Base-by-base conservation (phyloP, 64 coral and sea anemone genomes). In the Pocillopora damicornis region DNA sequence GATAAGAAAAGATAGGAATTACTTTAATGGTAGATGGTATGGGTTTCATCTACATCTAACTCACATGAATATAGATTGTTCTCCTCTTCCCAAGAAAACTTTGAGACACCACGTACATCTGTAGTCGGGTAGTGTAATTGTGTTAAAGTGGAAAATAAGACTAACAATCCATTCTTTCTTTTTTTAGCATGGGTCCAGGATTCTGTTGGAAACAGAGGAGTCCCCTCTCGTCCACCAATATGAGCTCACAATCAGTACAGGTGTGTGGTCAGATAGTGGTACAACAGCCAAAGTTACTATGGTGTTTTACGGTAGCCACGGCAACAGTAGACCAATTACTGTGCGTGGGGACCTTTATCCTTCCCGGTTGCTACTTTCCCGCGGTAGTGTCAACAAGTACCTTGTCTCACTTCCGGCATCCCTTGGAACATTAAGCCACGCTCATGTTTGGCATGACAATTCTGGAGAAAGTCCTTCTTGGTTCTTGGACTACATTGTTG, bases 371-470 rank as follows among this genome's bases (percentile, higher is more conserved):
- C 57, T 76, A 0, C 71, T 87, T 35, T 14, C 69, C 15, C 42
- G 86, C 15, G 86, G 86, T 14, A 87, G 74, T 87, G 22, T 75
- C 15, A 51, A 73, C 45, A 76, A 36, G 13, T 76, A n/a, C 51
- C 5, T 87, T 60, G n/a, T 87, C 9, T 2, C 35, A 59, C 86
- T 87, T 17, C 35, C 72, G 35, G 14, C n/a, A 5, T 87, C 86
- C 12, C 86, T 87, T 76, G 86, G 86, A 42, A 61, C 57, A 10
- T 5, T 87, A 6, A 30, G 30, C 58, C 72, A 87, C 42, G 56
- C 60, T 35, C 35, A 76, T 74, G 60, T 76, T 18, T 87, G 86
- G 86, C 86, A 87, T 58, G 86, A 87, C 51, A 75, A 60, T 20
- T 87, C 71, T 36, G 72, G 86, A 10, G 71, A 87, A 9, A 76